Evolutionary conservation across 1,140 invertebrate species (phyloP).

Genomic region (Zaprionus lachaisei): DNA sequence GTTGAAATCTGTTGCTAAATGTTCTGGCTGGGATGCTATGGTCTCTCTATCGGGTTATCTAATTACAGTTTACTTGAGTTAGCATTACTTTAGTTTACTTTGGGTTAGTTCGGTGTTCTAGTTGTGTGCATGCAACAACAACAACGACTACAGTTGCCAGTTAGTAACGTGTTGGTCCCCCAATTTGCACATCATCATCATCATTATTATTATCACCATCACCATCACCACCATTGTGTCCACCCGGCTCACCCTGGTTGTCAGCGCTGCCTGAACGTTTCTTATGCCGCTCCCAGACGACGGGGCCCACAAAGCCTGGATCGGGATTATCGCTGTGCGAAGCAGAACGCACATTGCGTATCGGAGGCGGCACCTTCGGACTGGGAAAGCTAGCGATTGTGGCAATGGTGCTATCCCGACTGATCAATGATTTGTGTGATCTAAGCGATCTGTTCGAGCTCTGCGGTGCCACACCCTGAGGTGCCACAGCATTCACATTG

Average conservation of each 20-base stretch:
- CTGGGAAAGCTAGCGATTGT: constrained; percentile 80
- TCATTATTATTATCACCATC: constrained; percentile 35
- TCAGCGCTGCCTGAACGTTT: constrained; percentile 79
- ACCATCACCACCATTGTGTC: constrained; percentile 32
- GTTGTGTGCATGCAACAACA: constrained; percentile 63
- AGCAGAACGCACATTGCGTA: constrained; percentile 59
- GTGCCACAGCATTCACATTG: constrained; percentile 85
- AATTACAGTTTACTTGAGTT: constrained; percentile 31
- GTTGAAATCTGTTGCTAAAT: constrained; percentile 30
- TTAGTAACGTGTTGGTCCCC: constrained; percentile 71
- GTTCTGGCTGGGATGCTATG: constrained; percentile 28
- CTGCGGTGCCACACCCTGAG: constrained; percentile 38
- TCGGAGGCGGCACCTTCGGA: constrained; percentile 69
- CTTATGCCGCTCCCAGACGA: constrained; percentile 91
- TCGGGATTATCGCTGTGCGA: constrained; percentile 86
- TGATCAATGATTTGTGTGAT: constrained; percentile 54
- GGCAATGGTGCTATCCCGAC: constrained; percentile 65
- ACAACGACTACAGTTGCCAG: constrained; percentile 69
- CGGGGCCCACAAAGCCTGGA: constrained; percentile 92
- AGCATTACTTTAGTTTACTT: constrained; percentile 25
- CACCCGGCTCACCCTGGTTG: constrained; percentile 75
- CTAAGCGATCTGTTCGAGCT: constrained; percentile 58
- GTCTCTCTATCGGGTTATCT: constrained; percentile 46
- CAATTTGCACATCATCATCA: constrained; percentile 56
- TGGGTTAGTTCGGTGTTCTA: constrained; percentile 23